Evolutionary conservation across 2,888 invertebrate species (phyloP).

Genomic region (Ennomos erosarius): DNA sequence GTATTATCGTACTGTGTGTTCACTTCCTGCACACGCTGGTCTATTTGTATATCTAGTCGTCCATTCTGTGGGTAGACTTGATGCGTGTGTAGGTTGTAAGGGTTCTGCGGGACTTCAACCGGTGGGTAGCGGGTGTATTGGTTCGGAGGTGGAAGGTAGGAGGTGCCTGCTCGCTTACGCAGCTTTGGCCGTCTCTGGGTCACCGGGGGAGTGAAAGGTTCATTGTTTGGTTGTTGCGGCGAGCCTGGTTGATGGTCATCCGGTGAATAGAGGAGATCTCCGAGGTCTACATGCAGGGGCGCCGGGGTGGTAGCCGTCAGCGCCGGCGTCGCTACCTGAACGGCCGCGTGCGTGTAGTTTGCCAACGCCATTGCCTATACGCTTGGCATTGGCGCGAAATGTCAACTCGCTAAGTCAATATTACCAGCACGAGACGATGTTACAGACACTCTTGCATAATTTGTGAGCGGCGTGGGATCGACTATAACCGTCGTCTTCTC

Average conservation of each 20-base stretch:
- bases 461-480: constrained; percentile 57
- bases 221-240: constrained; percentile 53
- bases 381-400: constrained; percentile 71
- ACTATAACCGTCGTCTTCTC: constrained; percentile 61
- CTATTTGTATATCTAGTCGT: constrained; percentile 70
- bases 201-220: constrained; percentile 65
- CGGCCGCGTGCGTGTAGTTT: constrained; percentile 74
- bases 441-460: constrained; percentile 70
- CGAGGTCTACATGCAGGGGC: constrained; percentile 67
- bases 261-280: constrained; percentile 77
- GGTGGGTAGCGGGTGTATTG: constrained; percentile 76
- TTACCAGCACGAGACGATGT: constrained; percentile 48
- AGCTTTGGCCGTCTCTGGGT: constrained; percentile 69
- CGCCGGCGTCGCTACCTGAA: constrained; percentile 66
- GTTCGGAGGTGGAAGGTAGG: constrained; percentile 76
- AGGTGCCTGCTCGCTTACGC: constrained; percentile 76
- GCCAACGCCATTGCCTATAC: constrained; percentile 76
- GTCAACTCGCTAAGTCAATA: constrained; percentile 67
- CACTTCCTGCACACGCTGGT: constrained; percentile 72
- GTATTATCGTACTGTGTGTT: constrained; percentile 70
- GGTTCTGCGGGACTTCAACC: constrained; percentile 68
- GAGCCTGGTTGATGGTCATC: constrained; percentile 66
- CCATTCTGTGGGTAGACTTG: constrained; percentile 74
- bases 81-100: constrained; percentile 71
- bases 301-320: constrained; percentile 62